phyloP scores from a whole-genome alignment of 2,113 vertebrate genomes.

The Pedetes capensis region DNA sequence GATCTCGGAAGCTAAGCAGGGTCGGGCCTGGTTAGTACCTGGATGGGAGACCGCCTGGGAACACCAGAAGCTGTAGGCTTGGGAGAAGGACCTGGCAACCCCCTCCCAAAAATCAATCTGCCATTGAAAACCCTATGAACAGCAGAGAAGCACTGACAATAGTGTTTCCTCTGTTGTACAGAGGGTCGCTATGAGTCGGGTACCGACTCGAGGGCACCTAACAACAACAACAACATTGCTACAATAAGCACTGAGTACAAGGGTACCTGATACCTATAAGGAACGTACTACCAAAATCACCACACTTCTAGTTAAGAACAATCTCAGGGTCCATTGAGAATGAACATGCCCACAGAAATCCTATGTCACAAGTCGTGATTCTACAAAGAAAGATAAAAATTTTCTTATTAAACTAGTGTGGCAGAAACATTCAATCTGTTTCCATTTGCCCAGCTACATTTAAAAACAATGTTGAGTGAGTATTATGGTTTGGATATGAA shows the following conservation, averaged over 20 bases:
- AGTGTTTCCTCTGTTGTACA: too few relatives aligned
- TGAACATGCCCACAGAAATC: slow-evolving; percentile 29
- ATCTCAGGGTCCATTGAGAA: slow-evolving; percentile 26
- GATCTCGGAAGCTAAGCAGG: too few relatives aligned
- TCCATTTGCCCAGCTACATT: neutral
- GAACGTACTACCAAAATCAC: slow-evolving; percentile 7
- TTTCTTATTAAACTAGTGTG: neutral
- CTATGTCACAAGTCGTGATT: neutral
- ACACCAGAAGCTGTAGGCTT: too few relatives aligned
- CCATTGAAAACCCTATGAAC: too few relatives aligned
- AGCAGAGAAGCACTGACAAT: too few relatives aligned
- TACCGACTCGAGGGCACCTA: too few relatives aligned
- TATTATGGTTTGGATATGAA: neutral
- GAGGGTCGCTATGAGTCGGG: too few relatives aligned
- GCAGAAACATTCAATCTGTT: neutral
- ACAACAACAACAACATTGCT: too few relatives aligned
- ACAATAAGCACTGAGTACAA: neutral
- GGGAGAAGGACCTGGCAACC: too few relatives aligned
- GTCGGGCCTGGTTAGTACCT: too few relatives aligned
- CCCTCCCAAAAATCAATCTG: too few relatives aligned
- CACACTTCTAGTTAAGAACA: neutral
- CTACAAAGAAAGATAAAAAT: slow-evolving; percentile 20
- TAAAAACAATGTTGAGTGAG: neutral
- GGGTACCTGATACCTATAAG: slow-evolving; percentile 1
- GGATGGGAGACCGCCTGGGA: too few relatives aligned